Percentiles rank a stretch among this genome's conserved stretches.
phyloP scores from a whole-genome alignment of 2,797 vertebrate genomes.

The Knipowitschia caucasica region DNA sequence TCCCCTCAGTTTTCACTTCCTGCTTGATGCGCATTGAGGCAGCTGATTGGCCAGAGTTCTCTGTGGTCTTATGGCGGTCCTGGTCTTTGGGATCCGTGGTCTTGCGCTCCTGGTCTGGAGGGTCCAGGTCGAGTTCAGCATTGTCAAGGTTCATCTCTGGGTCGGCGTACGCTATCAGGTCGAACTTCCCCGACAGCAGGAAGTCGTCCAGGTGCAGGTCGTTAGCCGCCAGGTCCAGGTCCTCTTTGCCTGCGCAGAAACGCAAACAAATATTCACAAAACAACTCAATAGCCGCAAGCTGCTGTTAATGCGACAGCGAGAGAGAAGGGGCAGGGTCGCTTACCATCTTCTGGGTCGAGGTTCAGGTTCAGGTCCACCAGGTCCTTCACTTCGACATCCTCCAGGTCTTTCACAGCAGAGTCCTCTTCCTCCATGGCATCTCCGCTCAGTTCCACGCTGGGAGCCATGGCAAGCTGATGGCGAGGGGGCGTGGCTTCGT shows the following conservation, averaged over 20 bases:
- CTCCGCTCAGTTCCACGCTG: constrained; percentile 53
- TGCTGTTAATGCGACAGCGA: no score
- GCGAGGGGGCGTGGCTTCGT: constrained; percentile 30
- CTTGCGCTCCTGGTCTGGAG: constrained; percentile 30
- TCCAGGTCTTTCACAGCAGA: constrained; percentile 94
- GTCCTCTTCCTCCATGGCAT: constrained; percentile 86
- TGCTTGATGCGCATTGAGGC: constrained; percentile 63
- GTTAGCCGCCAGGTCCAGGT: constrained; percentile 89
- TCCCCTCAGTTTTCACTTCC: constrained; percentile 68
- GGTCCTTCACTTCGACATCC: constrained; percentile 94
- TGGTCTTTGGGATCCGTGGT: constrained; percentile 67
- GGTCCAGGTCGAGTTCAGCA: constrained; percentile 92
- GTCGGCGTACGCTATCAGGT: constrained; percentile 95
- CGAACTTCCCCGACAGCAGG: constrained; percentile 90
- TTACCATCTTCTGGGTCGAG: constrained; percentile 90
- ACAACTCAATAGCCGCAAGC: no score
- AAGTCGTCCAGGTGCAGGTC: constrained; percentile 96
- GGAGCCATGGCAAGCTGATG: constrained; percentile 33
- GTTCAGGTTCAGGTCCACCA: constrained; percentile 95
- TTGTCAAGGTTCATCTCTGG: constrained; percentile 92
- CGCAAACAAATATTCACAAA: background rate
- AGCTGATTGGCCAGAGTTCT: constrained; percentile 38
- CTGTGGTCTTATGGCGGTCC: constrained; percentile 39
- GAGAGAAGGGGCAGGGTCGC: no score
- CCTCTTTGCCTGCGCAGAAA: constrained; percentile 76